Base-by-base conservation (phyloP, 1,140 invertebrate species). In the Tigriopus japonicus region DNA sequence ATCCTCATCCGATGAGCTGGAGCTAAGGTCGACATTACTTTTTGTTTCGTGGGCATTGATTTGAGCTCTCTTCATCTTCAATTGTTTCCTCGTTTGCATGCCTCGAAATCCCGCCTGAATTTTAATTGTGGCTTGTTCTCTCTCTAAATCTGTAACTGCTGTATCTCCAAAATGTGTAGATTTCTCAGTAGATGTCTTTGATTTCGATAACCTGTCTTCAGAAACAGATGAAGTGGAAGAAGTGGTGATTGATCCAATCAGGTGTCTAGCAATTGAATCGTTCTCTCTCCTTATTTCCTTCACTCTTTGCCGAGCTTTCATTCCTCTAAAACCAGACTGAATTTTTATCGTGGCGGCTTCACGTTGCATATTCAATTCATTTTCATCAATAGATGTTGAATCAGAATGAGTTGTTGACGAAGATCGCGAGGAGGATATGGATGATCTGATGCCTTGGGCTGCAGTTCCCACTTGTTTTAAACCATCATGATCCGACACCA, bases 201-300 rank as follows among this genome's bases (percentile, higher is more conserved):
- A 72, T 64, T 87, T 73, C 13, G 74, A 71, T 67, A 77, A 73
- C 64, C 80, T 79, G 12, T 80, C 81, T 45, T 79, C 71, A 66
- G 80, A 81, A 10, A 74, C 76, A 15, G 80, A 79, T 65, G 82
- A 81, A 71, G 82, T 82, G 68, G 79, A 80, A 17, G 77, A 75
- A 6, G 80, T 81, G 54, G 81, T 81, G 63, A 62, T 78, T 74
- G 41, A 77, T 70, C 59, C 79, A 76, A 6, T 76, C 76, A 67
- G 78, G 76, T 62, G 74, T 73, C 45, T 74, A 65, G 65, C 74
- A 72, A 52, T 73, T 73, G 55, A 72, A 71, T 49, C n/a, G 6
- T 49, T 49, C 12, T 49, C 21, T 21, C 6, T 49, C 45, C 10
- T 49, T 5, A 49, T 49, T 49, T 49, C 3, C 45, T 71, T 71